Evolutionary conservation across 1,140 invertebrate species (phyloP), one percentile per base, ranked within the genome.

Genomic region (Pogonognathellus flavescens): DNA sequence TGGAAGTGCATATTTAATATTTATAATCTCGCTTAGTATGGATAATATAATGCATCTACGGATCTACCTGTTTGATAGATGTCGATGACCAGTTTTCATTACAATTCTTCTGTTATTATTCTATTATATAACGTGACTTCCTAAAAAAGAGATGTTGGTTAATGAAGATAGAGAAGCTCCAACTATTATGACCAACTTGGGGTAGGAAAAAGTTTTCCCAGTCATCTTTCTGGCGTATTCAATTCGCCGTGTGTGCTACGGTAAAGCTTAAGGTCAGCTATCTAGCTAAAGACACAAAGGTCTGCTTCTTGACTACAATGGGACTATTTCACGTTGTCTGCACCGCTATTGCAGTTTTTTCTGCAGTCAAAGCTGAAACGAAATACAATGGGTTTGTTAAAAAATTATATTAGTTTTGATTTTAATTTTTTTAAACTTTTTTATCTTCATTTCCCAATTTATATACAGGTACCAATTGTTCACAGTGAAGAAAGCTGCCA

Each of bases 381-480:
- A 18, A 22, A 70, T 70, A 70, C 25, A 70, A 14, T 25, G 62
- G 62, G 62, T 70, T 31, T 22, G 62, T n/a, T 18, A 60, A 18
- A 60, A 60, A 60, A n/a, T 20, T 22, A 70, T 41, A 1, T 70
- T 10, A 22, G 8, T 1, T 13, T 25, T 70, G 20, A 22, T 11
- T 22, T 0, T 70, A 70, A 13, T 10, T 31, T 13, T 13, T 22
- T 31, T 31, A 1, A 1, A 41, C 9, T 60, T 20, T 7, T 0
- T 1, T 8, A 55, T 59, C n/a, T 59, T 0, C 25, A 4, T 16
- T 50, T 62, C 11, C 62, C 25, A 53, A 80, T 87, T 87, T 53
- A 20, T n/a, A 59, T 11, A 59, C 7, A 88, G 88, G 0, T 88
- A 87, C 53, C 84, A 86, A 55, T 76, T 88, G 13, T 76, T 81